phyloP scores from a whole-genome alignment of 1,140 invertebrate species.

The Macrocentrus cingulum region DNA sequence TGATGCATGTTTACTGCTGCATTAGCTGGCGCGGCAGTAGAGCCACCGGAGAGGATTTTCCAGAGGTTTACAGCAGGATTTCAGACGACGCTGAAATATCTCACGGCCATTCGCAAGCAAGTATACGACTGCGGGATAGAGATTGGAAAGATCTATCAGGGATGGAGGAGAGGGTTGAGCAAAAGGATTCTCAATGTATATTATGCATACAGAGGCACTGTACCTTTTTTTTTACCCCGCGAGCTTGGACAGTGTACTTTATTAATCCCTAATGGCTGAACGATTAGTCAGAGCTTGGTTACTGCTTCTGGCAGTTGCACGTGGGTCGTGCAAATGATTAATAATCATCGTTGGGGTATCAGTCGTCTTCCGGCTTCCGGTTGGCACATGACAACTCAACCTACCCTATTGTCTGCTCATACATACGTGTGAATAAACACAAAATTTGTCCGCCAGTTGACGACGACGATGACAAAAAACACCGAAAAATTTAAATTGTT shows the following conservation, averaged over 20 bases:
- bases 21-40: constrained; percentile 35
- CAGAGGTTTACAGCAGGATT: constrained; percentile 44
- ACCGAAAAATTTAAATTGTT: no score
- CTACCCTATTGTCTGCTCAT: no score
- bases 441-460: no score
- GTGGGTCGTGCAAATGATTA: constrained; percentile 56
- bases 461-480: no score
- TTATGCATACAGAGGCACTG: no score
- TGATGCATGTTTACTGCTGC: constrained; percentile 50
- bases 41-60: constrained; percentile 33
- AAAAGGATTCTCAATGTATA: neutral
- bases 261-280: constrained; percentile 55
- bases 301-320: constrained; percentile 53
- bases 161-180: neutral
- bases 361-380: constrained; percentile 28
- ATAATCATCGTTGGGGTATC: constrained; percentile 45
- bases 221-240: no score
- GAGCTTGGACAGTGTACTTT: no score
- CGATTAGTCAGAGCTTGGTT: constrained; percentile 49
- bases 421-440: no score
- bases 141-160: neutral
- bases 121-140: neutral
- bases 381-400: constrained; percentile 20
- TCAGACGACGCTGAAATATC: constrained; percentile 36
- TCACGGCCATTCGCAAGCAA: constrained; percentile 8